Conservation (phyloP, 2,797 vertebrate genomes). For the Phataginus tricuspis region DNA sequence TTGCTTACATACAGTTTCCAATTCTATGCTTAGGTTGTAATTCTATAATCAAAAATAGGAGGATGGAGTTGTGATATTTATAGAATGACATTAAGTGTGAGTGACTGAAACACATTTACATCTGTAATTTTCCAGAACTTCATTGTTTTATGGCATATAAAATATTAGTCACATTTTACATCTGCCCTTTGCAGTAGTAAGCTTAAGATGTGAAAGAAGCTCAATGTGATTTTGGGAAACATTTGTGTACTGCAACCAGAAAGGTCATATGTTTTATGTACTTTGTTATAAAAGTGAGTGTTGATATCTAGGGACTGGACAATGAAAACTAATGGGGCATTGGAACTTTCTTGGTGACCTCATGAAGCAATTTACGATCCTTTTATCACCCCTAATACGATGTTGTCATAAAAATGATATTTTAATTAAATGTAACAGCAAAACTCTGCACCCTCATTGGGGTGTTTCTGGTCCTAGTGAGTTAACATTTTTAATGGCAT, state of each 20-base stretch:
- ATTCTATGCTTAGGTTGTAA: background rate
- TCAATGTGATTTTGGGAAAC: conserved; percentile 70
- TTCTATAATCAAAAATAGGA: conserved; percentile 46
- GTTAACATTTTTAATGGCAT: conserved; percentile 59
- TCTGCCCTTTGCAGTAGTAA: conserved; percentile 68
- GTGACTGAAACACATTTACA: conserved; percentile 12
- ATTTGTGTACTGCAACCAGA: conserved; percentile 57
- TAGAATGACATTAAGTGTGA: conserved; percentile 26
- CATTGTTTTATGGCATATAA: conserved; percentile 70
- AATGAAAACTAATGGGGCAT: conserved; percentile 77
- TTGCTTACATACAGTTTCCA: conserved; percentile 31
- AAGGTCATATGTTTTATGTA: conserved; percentile 76
- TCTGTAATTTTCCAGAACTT: conserved; percentile 73
- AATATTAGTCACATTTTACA: conserved; percentile 67
- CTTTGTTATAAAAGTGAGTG: conserved; percentile 73
- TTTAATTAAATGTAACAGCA: conserved; percentile 73
- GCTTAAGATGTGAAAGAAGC: conserved; percentile 70
- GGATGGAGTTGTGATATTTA: conserved; percentile 37
- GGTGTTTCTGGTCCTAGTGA: conserved; percentile 14
- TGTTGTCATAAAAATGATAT: conserved; percentile 73
- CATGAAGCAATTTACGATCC: conserved; percentile 67
- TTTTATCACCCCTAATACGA: conserved; percentile 68
- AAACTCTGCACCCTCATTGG: conserved; percentile 49
- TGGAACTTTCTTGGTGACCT: conserved; percentile 76
- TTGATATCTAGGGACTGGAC: conserved; percentile 75